These are phyloP conservation scores for Poecilia picta DNA, from an alignment of 2,797 vertebrate species.

Conservation along the genomic window DNA sequence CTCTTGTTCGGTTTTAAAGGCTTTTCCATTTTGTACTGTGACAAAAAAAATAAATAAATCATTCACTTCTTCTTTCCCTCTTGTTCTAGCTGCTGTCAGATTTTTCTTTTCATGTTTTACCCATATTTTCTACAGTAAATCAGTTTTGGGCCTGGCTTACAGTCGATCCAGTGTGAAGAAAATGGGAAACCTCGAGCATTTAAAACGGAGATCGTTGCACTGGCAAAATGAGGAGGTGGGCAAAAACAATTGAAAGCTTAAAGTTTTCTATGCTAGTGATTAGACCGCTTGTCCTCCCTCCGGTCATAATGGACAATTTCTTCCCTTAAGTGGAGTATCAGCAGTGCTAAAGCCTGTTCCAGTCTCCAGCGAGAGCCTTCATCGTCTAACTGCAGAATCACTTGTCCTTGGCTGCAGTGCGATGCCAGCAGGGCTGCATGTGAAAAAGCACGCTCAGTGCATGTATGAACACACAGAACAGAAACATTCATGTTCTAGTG, in stretches of 20 bases:
- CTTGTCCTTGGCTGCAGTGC: slow-evolving; percentile 45
- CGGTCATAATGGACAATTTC: slow-evolving; percentile 47
- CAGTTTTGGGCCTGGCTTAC: not conserved
- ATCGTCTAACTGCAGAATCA: slow-evolving; percentile 9
- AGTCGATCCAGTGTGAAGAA: slow-evolving; percentile 19
- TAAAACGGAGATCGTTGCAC: slow-evolving; percentile 18
- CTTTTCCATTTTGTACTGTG: not conserved
- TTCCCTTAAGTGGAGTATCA: slow-evolving; percentile 46
- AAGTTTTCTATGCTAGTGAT: slow-evolving; percentile 53
- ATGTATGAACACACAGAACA: not conserved
- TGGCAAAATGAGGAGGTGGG: slow-evolving; percentile 46
- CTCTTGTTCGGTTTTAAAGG: not conserved
- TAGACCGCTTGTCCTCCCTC: slow-evolving; percentile 45
- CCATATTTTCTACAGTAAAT: not conserved
- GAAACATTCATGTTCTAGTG: not conserved
- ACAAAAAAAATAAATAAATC: not conserved
- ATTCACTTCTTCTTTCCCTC: not conserved
- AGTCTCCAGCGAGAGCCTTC: slow-evolving; percentile 19
- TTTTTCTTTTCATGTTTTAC: slow-evolving; percentile 7
- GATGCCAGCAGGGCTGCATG: slow-evolving; percentile 29
- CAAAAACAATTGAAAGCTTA: slow-evolving; percentile 52
- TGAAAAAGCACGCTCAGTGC: not conserved
- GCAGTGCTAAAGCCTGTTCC: slow-evolving; percentile 7
- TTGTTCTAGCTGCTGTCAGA: not conserved
- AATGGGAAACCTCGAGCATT: slow-evolving; percentile 45